Evolutionary conservation across 23 tunicate genomes (phyloP).

Genomic region (Halocynthia roretzi): DNA sequence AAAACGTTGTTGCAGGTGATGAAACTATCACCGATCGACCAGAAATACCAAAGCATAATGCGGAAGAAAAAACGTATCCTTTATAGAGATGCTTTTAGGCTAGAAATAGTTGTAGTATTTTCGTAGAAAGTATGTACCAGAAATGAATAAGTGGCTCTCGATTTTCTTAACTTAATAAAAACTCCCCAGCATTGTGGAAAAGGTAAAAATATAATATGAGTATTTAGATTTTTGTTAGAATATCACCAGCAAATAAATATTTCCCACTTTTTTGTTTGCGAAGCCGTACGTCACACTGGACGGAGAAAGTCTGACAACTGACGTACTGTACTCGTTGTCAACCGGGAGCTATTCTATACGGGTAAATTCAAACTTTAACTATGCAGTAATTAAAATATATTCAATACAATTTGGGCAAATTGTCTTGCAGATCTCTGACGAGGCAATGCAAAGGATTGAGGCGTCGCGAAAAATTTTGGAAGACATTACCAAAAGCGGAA

Average conservation of each 20-base stretch:
- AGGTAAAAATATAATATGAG: not conserved
- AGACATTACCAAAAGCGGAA: not conserved
- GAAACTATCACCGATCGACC: too few relatives aligned
- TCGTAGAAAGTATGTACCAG: too few relatives aligned
- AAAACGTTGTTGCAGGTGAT: too few relatives aligned
- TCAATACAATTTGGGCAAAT: not conserved
- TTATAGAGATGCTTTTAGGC: not conserved
- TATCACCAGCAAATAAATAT: too few relatives aligned
- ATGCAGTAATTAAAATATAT: too few relatives aligned
- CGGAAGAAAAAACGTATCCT: not conserved
- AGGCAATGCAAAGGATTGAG: constrained; percentile 34
- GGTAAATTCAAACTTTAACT: constrained; percentile 4
- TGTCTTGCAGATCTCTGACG: constrained; percentile 36
- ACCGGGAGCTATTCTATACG: constrained; percentile 30
- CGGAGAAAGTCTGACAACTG: constrained; percentile 60
- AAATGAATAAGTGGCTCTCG: too few relatives aligned
- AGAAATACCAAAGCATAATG: not conserved
- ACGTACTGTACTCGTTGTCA: constrained; percentile 47
- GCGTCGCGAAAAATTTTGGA: constrained; percentile 68
- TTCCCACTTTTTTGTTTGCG: not conserved
- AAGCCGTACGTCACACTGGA: constrained; percentile 9
- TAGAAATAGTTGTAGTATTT: too few relatives aligned
- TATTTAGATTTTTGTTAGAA: too few relatives aligned
- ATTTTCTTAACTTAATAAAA: too few relatives aligned
- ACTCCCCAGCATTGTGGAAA: too few relatives aligned